Evolutionary conservation across 1,140 invertebrate genomes (phyloP).

Genomic region (Solenopsis invicta): DNA sequence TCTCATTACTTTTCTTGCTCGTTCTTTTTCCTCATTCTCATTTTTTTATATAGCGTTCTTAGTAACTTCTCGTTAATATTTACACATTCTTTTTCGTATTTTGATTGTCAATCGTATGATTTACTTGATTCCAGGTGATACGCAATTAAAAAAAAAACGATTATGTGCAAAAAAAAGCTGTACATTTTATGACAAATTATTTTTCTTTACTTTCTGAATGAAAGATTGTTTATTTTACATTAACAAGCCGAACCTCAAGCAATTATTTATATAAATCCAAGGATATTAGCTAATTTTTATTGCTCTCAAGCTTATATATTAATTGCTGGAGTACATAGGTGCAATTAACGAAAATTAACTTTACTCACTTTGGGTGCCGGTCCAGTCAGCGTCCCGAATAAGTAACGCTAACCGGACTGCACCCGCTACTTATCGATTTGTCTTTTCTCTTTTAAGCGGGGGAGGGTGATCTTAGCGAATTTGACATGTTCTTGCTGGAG

Average conservation of each 20-base stretch:
- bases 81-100: neutral
- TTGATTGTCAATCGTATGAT: neutral
- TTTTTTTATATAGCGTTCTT: conserved; percentile 40
- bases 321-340: conserved; percentile 51
- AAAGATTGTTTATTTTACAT: neutral
- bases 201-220: neutral
- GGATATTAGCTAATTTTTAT: neutral
- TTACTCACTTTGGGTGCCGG: conserved; percentile 40
- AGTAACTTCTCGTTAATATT: conserved; percentile 40
- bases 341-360: conserved; percentile 66
- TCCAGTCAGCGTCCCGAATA: neutral
- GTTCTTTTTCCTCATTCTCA: conserved; percentile 47
- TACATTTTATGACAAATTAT: neutral
- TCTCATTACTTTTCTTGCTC: conserved; percentile 65
- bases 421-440: conserved; percentile 51
- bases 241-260: neutral
- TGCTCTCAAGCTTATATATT: neutral
- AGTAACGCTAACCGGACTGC: conserved; percentile 17
- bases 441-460: conserved; percentile 45
- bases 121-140: neutral
- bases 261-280: neutral
- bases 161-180: conserved; percentile 22
- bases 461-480: conserved; percentile 51
- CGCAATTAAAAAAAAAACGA: conserved; percentile 32
- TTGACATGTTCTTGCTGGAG: conserved; percentile 80